Base-by-base conservation (phyloP, 2,113 vertebrate genomes). In the Neolamprologus cancellatus region DNA sequence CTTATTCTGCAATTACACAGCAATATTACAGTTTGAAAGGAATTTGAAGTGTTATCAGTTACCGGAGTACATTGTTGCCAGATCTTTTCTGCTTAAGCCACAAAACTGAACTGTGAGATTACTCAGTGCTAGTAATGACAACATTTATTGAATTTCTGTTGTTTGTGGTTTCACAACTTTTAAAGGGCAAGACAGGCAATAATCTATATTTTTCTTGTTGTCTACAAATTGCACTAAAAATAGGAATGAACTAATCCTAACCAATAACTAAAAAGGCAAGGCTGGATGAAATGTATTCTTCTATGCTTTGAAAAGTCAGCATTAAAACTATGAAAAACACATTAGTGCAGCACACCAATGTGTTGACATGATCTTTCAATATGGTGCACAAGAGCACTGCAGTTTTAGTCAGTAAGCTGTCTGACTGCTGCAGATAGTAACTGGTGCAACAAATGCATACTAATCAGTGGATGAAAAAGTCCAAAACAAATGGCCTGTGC, bases 1-100 rank as follows among this genome's bases (percentile, higher is more conserved):
- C 88, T 87, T 84, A 88, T 86, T 91, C 85, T 85, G 64, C 81
- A 91, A 80, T 92, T 91, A 87, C 86, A 93, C 90, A 91, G 84
- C 79, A 88, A 86, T 91, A 86, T 85, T 81, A 91, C 69, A 61
- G 50, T 88, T 71, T 84, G 66, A 84, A 78, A 66, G 12, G 76
- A 87, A 88, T 86, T 9, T 81, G 52, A 84, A 87, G 6, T 64
- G 28, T 36, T 82, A 78, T 85, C 61, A 66, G 44, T 90, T 81
- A 48, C 10, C 4, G 39, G 53, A 79, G 36, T 69, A 30, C 54
- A 81, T 74, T 84, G 11, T 39, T 54, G 25, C 13, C 28, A 4
- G n/a, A 17, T 85, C 6, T 46, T 61, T 78, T 83, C 39, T 61
- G 39, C 7, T 39, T 64, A 18, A 80, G 81, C 78, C 78, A 54